Evolutionary conservation across 2,888 invertebrate genomes (phyloP).

Genomic region (Aphodius granarius): DNA sequence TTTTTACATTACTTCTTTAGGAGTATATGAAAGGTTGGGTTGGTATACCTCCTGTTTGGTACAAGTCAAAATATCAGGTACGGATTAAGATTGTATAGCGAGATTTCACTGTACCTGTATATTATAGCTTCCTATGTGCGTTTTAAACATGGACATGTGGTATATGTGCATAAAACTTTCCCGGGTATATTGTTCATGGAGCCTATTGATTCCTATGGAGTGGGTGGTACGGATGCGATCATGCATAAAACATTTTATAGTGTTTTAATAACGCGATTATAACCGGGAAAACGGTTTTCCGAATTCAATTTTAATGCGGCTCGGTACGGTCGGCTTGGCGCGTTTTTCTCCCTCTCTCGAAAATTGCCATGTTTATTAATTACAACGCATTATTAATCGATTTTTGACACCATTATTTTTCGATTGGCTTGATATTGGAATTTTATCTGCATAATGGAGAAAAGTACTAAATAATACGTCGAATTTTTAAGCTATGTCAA

Average conservation of each 20-base stretch:
- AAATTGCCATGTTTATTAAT: not conserved
- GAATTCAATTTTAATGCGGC: not conserved
- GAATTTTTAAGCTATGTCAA: too few species aligned
- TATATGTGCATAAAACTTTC: not conserved
- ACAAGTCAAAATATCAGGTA: too few species aligned
- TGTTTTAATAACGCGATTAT: not conserved
- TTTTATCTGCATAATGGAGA: too few species aligned
- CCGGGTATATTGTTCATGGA: not conserved
- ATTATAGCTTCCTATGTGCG: too few species aligned
- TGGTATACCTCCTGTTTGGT: too few species aligned
- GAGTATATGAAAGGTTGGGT: too few species aligned
- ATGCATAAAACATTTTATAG: not conserved
- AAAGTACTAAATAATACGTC: not conserved
- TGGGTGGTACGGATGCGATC: not conserved
- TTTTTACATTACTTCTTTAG: too few species aligned
- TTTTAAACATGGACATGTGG: too few species aligned
- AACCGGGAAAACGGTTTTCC: not conserved
- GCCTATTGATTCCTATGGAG: not conserved
- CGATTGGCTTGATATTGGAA: not conserved
- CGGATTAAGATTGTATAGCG: too few species aligned
- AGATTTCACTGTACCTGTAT: too few species aligned
- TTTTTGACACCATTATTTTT: not conserved
- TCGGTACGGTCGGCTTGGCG: not conserved
- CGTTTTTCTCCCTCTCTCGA: not conserved
- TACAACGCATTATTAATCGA: not conserved